Evolutionary conservation across 1,140 invertebrate genomes (phyloP).

Genomic region (Penaeus indicus): DNA sequence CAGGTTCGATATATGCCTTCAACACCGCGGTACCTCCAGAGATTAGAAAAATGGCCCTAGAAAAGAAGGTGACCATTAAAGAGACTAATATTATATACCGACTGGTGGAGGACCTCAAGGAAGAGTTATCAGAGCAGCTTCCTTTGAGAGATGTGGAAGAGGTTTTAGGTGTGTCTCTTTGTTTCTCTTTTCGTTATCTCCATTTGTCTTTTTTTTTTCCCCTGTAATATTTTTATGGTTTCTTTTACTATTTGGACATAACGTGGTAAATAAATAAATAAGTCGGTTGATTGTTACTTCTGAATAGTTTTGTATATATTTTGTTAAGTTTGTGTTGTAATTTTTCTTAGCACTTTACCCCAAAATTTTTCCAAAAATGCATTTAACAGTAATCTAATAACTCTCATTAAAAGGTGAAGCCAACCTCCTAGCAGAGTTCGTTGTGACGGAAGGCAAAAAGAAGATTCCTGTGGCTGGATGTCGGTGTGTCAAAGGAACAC

Average conservation of each 20-base stretch:
- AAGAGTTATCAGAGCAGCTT: slow-evolving; percentile 81
- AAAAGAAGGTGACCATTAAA: slow-evolving; percentile 76
- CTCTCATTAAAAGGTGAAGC: slow-evolving; percentile 80
- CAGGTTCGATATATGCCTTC: slow-evolving; percentile 86
- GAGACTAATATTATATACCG: slow-evolving; percentile 89
- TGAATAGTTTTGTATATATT: no score
- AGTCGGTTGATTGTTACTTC: no score
- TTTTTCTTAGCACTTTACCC: no score
- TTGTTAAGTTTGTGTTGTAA: no score
- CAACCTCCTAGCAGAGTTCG: slow-evolving; percentile 86
- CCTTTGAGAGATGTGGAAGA: slow-evolving; percentile 83
- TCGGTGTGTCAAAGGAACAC: slow-evolving; percentile 82
- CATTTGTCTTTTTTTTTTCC: not conserved
- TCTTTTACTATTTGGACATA: not conserved
- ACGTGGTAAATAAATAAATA: no score
- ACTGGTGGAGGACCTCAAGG: slow-evolving; percentile 88
- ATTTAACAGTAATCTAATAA: slow-evolving; percentile 53
- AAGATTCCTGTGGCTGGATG: slow-evolving; percentile 91
- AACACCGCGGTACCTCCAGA: slow-evolving; percentile 77
- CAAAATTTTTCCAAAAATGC: not conserved
- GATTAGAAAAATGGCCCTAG: slow-evolving; percentile 73
- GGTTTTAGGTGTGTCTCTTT: slow-evolving; percentile 76
- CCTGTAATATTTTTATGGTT: not conserved
- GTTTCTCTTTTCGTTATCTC: not conserved
- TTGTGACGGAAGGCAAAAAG: slow-evolving; percentile 84